A percentile compares a stretch with the other conserved stretches of the same genome.
Conservation (phyloP, 2,797 vertebrate species). For the Scolopax rusticola region DNA sequence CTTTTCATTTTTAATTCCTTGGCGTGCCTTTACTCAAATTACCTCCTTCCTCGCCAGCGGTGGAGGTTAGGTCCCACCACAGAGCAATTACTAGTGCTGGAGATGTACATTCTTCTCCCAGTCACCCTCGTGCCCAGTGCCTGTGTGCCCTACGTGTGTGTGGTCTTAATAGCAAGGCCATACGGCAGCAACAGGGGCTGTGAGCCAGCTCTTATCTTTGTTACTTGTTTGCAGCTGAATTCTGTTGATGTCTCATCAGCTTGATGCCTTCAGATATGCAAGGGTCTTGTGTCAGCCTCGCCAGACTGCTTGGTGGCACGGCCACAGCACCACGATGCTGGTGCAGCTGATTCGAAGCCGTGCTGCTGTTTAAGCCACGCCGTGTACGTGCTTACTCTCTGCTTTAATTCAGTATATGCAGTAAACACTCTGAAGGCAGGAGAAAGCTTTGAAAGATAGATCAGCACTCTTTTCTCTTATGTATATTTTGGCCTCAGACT, state of each 20-base stretch:
- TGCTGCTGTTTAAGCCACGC: neutral
- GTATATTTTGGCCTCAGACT: neutral
- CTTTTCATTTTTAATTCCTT: conserved; percentile 55
- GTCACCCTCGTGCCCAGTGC: neutral
- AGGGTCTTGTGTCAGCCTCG: neutral
- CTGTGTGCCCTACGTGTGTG: neutral
- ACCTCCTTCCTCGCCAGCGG: conserved; percentile 37
- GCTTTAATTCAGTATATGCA: neutral
- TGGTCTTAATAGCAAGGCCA: neutral
- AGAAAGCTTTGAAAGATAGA: neutral
- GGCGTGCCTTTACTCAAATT: conserved; percentile 57
- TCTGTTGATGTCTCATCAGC: neutral
- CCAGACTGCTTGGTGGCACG: neutral
- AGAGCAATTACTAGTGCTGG: neutral
- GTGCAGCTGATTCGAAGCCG: neutral
- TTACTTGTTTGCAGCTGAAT: neutral
- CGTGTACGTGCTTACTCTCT: neutral
- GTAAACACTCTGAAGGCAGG: neutral
- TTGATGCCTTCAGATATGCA: neutral
- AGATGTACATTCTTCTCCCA: neutral
- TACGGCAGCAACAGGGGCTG: neutral
- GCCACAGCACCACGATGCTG: neutral
- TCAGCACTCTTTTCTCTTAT: neutral
- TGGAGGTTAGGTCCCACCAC: conserved; percentile 40
- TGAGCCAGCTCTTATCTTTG: neutral